Evolutionary conservation across 2,113 vertebrate species (phyloP).

Genomic region (Hepsetus odoe): DNA sequence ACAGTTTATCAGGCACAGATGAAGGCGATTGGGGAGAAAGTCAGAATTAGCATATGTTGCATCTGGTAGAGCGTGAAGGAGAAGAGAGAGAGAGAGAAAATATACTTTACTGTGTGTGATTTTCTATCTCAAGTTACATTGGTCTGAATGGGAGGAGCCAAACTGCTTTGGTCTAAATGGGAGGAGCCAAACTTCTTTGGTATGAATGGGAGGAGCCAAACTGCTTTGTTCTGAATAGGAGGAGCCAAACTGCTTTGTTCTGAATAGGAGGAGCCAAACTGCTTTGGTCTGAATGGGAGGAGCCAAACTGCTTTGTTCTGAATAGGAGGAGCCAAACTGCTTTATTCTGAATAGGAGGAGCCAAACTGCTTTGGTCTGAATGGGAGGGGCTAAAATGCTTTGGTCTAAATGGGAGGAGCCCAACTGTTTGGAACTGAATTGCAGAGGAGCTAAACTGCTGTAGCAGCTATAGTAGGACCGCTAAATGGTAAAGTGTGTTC

Average conservation of each 20-base stretch:
- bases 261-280: too few relatives aligned
- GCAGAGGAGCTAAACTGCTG: background rate
- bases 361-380: too few relatives aligned
- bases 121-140: too few relatives aligned
- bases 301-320: background rate
- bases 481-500: background rate
- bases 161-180: too few relatives aligned
- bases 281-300: too few relatives aligned
- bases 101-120: background rate
- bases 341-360: too few relatives aligned
- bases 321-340: background rate
- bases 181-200: too few relatives aligned
- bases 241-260: too few relatives aligned
- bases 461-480: background rate
- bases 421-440: background rate
- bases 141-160: too few relatives aligned
- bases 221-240: too few relatives aligned
- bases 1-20: background rate
- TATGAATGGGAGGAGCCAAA: too few relatives aligned
- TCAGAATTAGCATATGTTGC: conserved; percentile 27
- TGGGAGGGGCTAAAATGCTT: too few relatives aligned
- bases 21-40: background rate
- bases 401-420: background rate
- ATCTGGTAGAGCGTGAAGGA: background rate
- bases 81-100: background rate